Conservation (phyloP, 2,888 invertebrate genomes). For the Schrankia costaestrigalis region DNA sequence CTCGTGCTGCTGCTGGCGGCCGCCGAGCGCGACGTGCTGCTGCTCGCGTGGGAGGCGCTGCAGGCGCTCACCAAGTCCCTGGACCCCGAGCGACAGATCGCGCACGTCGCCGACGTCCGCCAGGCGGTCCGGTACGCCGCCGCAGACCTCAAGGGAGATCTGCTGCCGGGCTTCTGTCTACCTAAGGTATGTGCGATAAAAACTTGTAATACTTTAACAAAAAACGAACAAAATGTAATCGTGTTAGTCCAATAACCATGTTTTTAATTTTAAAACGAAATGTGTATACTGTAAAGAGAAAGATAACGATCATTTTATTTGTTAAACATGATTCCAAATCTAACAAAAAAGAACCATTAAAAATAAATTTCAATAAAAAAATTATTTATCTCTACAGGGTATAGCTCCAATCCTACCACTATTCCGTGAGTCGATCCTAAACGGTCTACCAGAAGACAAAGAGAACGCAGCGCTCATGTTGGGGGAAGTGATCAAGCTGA, state of each 20-base stretch:
- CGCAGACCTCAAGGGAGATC: slow-evolving; percentile 89
- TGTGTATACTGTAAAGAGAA: too few relatives aligned
- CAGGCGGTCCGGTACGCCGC: slow-evolving; percentile 96
- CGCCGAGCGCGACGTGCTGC: slow-evolving; percentile 84
- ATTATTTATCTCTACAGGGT: slow-evolving; percentile 75
- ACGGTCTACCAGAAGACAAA: slow-evolving; percentile 96
- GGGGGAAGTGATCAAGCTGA: slow-evolving; percentile 89
- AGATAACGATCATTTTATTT: too few relatives aligned
- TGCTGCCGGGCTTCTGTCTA: slow-evolving; percentile 95
- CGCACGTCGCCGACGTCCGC: slow-evolving; percentile 93
- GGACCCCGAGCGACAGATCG: slow-evolving; percentile 90
- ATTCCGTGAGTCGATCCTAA: slow-evolving; percentile 97
- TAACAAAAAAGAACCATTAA: too few relatives aligned
- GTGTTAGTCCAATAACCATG: too few relatives aligned
- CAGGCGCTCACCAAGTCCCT: slow-evolving; percentile 92
- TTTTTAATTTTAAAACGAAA: too few relatives aligned
- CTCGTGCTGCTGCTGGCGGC: slow-evolving; percentile 92
- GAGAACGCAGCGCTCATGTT: slow-evolving; percentile 96
- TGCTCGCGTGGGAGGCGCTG: slow-evolving; percentile 95
- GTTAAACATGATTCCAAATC: too few relatives aligned
- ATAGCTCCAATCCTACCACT: slow-evolving; percentile 96
- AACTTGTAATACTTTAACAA: neutral
- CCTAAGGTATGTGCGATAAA: slow-evolving; percentile 83
- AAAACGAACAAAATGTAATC: too few relatives aligned
- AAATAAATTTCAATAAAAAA: neutral